A percentile compares a stretch with the other conserved stretches of the same genome.
Evolutionary conservation across 2,797 vertebrate species (phyloP).

Genomic region (Pristis pectinata): DNA sequence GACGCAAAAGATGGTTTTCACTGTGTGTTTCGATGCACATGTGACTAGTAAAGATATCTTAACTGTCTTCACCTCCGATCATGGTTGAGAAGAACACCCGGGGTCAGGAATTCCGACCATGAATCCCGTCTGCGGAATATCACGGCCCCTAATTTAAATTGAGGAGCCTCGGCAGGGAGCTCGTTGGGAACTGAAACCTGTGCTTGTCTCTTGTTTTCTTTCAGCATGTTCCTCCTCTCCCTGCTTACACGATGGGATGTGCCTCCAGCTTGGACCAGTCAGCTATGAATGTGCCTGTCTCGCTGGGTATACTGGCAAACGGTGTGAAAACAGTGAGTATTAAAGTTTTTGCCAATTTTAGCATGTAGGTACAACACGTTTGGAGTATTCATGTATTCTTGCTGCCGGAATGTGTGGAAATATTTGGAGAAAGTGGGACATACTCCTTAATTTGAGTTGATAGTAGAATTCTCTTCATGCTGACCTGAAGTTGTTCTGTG

Average conservation of each 20-base stretch:
- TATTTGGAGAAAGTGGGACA: background rate
- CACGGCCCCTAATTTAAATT: background rate
- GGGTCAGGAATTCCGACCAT: background rate
- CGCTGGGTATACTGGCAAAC: slow-evolving; percentile 83
- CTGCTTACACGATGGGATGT: slow-evolving; percentile 88
- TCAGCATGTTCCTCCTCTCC: slow-evolving; percentile 87
- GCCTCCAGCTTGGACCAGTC: slow-evolving; percentile 69
- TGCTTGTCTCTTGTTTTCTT: slow-evolving; percentile 43
- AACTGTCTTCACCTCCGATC: too few species aligned
- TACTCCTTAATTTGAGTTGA: background rate
- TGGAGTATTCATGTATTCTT: background rate
- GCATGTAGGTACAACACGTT: background rate
- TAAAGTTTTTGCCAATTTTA: background rate
- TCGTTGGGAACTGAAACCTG: background rate
- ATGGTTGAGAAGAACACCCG: background rate
- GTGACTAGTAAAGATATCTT: too few species aligned
- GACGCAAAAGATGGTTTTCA: too few species aligned
- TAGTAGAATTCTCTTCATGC: background rate
- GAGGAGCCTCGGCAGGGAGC: background rate
- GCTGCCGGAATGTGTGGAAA: background rate
- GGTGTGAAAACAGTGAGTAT: slow-evolving; percentile 86
- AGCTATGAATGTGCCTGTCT: slow-evolving; percentile 85
- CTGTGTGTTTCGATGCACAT: too few species aligned
- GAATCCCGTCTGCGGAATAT: background rate
- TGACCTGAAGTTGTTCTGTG: background rate